Conservation (phyloP, 2,797 vertebrate genomes). For the Sebastiscus tertius region DNA sequence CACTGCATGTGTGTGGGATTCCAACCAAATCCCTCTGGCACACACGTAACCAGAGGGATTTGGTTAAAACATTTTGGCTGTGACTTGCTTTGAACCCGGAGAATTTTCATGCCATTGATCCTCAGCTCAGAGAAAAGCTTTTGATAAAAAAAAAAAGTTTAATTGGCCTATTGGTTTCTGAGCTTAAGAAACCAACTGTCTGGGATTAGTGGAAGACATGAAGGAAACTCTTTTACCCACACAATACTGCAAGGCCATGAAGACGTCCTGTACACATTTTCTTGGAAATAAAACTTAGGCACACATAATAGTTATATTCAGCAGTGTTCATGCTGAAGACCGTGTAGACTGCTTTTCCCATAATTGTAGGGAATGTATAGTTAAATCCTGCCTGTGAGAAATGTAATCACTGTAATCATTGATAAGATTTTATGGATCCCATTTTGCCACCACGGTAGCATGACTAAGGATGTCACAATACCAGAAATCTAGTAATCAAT, state of each 20-base stretch:
- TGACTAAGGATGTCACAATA: background rate
- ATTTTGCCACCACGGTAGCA: too few relatives aligned
- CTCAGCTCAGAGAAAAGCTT: constrained; percentile 29
- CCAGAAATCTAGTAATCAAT: too few relatives aligned
- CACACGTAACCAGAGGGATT: constrained; percentile 3
- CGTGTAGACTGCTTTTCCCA: background rate
- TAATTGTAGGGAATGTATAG: background rate
- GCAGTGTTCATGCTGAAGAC: background rate
- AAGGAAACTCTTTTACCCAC: background rate
- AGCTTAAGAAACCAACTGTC: background rate
- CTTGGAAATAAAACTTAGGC: background rate
- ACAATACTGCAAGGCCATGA: background rate
- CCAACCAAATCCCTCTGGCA: constrained; percentile 20
- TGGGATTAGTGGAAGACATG: constrained; percentile 10
- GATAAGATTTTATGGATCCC: background rate
- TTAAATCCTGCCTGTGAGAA: background rate
- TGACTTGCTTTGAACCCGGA: constrained; percentile 34
- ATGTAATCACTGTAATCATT: constrained; percentile 10
- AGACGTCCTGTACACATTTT: background rate
- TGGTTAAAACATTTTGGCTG: constrained; percentile 39
- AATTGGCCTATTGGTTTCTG: constrained; percentile 46
- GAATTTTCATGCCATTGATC: constrained; percentile 48
- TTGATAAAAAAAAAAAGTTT: constrained; percentile 9
- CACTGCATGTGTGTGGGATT: background rate
- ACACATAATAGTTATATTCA: background rate